Conservation (phyloP, 2,888 invertebrate species). For the Herminia tarsipennalis region DNA sequence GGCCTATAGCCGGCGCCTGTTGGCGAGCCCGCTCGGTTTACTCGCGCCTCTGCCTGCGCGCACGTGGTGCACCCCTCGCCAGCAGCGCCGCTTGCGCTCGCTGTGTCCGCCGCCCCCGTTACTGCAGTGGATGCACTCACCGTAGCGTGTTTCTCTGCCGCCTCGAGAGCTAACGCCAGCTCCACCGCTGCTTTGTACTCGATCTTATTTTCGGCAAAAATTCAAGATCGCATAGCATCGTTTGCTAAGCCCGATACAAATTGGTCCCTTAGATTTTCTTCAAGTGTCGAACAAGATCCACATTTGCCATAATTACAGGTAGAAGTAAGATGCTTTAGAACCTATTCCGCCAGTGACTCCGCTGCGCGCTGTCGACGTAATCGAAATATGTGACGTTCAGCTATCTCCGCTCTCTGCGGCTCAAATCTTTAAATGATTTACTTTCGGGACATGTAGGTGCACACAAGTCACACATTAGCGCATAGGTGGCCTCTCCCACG, state of each 20-base stretch:
- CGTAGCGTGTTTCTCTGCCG: conserved; percentile 37
- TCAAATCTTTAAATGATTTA: not conserved
- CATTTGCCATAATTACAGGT: not conserved
- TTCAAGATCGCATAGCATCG: not conserved
- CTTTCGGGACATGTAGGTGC: not conserved
- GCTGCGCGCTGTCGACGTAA: not conserved
- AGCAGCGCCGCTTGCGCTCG: conserved; percentile 4
- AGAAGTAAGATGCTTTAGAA: not conserved
- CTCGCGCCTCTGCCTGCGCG: not conserved
- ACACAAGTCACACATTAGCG: conserved; percentile 1
- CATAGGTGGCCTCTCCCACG: not conserved
- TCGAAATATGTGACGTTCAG: not conserved
- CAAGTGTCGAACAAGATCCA: not conserved
- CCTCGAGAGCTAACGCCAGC: conserved; percentile 26
- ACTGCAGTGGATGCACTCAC: conserved; percentile 21
- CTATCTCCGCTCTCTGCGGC: not conserved
- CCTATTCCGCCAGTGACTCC: not conserved
- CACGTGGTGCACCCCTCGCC: conserved; percentile 2
- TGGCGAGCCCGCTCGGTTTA: not conserved
- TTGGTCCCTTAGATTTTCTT: not conserved
- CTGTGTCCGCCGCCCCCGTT: conserved; percentile 7
- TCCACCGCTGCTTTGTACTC: not conserved
- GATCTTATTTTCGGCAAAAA: not conserved
- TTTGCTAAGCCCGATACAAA: not conserved
- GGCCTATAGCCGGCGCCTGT: conserved; percentile 1